Evolutionary conservation across 2,797 vertebrate genomes (phyloP), one percentile per base, ranked within the genome.

Genomic region (Sus cebifrons): DNA sequence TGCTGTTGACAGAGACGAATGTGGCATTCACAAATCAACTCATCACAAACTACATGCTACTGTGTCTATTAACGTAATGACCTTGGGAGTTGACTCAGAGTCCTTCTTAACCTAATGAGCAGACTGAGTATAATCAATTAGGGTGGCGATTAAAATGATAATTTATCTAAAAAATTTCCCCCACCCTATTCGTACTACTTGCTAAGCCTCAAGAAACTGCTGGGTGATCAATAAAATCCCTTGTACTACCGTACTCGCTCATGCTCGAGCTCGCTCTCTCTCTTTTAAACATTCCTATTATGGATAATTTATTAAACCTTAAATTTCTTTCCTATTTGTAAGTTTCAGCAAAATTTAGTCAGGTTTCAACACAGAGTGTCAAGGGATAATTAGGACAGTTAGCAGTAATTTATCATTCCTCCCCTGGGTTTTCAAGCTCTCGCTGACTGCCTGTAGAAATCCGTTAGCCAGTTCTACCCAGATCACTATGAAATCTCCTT

Each of bases 71-170:
- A 98, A 98, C 93, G 93, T 98, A 98, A 98, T 98, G 99, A 99
- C 98, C 98, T 99, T 99, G 98, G 98, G 98, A 98, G 98, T 96
- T 97, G 96, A 98, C 97, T 98, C 97, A 98, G 97, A 98, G 97
- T 98, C 98, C 98, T 97, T 94, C 97, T 98, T 98, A 98, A 98
- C 98, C 98, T 98, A 98, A 98, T 98, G 97, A 98, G 97, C 98
- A 98, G 94, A 94, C 97, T 97, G 97, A 97, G 95, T 98, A 98
- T 98, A 98, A 98, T 99, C 98, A 99, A 98, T 99, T 99, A 98
- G 85, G 64, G 91, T 97, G 98, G 98, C 98, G 98, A 99, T 99
- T 99, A 99, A 98, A 98, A 98, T 98, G 94, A 98, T 96, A 98
- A 98, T 99, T 98, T 98, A 96, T 98, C 98, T 97, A 97, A 98